These are phyloP conservation scores for Melanostoma scalare DNA, from an alignment of 2,888 invertebrate genomes.

Conservation along the genomic window DNA sequence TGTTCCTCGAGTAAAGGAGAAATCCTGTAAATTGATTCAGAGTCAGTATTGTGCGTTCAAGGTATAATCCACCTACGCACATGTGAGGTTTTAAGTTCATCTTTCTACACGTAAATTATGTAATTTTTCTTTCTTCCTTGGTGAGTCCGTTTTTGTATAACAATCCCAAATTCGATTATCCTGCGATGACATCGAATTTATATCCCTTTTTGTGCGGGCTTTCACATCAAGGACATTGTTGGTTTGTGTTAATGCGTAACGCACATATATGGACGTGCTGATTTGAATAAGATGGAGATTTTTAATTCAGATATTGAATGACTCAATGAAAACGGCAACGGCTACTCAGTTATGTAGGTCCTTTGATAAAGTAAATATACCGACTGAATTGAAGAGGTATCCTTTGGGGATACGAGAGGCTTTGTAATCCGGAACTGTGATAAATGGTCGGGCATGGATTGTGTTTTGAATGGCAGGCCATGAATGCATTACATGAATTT, in stretches of 20 bases:
- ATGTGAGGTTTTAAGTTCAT: slow-evolving; percentile 12
- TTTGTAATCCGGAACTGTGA: slow-evolving; percentile 33
- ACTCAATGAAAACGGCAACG: slow-evolving; percentile 34
- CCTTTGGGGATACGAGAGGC: slow-evolving; percentile 47
- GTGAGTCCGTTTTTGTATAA: slow-evolving; percentile 4
- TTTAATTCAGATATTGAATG: slow-evolving; percentile 55
- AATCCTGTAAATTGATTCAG: slow-evolving; percentile 65
- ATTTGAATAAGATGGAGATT: slow-evolving; percentile 64
- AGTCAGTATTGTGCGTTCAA: slow-evolving; percentile 21
- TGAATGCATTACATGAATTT: slow-evolving; percentile 38
- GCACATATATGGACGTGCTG: slow-evolving; percentile 42
- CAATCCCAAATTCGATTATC: slow-evolving; percentile 46
- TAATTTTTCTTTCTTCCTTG: slow-evolving; percentile 12
- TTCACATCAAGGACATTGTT: slow-evolving; percentile 22
- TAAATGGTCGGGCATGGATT: slow-evolving; percentile 56
- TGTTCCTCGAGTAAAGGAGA: slow-evolving; percentile 13
- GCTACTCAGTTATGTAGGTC: no score
- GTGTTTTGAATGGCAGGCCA: slow-evolving; percentile 37
- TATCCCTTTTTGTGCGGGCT: slow-evolving; percentile 4
- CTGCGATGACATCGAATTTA: slow-evolving; percentile 54
- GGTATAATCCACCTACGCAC: slow-evolving; percentile 20
- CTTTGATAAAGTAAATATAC: slow-evolving; percentile 17
- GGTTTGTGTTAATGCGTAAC: slow-evolving; percentile 26
- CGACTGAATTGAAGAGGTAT: slow-evolving; percentile 21
- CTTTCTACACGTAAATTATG: slow-evolving; percentile 31